Base-by-base conservation (phyloP, 2,797 vertebrate species). In the Melanotaenia maccullochi region DNA sequence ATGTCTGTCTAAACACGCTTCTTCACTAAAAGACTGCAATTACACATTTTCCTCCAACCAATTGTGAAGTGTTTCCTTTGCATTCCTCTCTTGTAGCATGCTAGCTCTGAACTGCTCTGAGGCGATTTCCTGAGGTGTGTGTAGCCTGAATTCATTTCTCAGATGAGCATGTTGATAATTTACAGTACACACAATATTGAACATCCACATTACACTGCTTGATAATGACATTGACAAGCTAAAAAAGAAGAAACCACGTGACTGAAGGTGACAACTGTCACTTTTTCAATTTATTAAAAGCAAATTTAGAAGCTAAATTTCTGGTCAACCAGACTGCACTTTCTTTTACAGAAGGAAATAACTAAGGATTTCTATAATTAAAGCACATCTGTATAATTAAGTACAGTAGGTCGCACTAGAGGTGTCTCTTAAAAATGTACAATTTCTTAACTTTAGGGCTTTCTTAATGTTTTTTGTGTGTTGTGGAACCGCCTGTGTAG, bases 381-480 rank as follows among this genome's bases (percentile, higher is more conserved):
- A 68, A 47, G 18, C 0, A 58, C n/a, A 13, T 20, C 4, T 36
- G 28, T 36, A 18, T 36, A 32, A 38, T 68, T 52, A 28, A 33
- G 44, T 49, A 3, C 56, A 59, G 35, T 38, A 30, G 30, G 30
- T 30, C 30, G 30, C 30, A 30, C 30, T 5, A 30, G 30, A 30
- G 4, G 30, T 30, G 30, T 30, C 30, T 30, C 30, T 30, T 30
- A 30, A 30, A 30, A 30, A 30, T 30, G 30, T 30, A 5, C 60
- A 64, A 56, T 42, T 60, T 64, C 52, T 60, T 51, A 60, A 51
- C 35, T 22, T 40, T 56, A 32, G 52, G 35, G 60, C 24, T 32
- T 20, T 30, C 40, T 32, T 52, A 12, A 24, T 40, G 54, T 40
- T 11, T 11, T 40, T 12, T 25, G 22, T 40, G 44, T 36, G 20